Percentiles rank a stretch among this genome's conserved stretches.
phyloP scores from a whole-genome alignment of 2,888 invertebrate species.

The Chromoteleia sp. region DNA sequence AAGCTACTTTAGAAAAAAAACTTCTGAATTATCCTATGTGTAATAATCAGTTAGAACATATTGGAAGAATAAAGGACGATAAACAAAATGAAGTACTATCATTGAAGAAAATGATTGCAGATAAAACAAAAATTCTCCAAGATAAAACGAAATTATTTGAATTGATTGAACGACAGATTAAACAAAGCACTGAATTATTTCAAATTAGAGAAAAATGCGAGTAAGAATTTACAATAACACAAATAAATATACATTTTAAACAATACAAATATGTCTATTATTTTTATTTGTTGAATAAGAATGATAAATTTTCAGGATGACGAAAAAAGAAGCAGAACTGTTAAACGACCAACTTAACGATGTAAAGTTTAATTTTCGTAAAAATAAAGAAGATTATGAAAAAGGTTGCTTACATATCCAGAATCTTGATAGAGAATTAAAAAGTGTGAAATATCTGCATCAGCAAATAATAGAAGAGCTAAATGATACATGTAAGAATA shows the following conservation, averaged over 20 bases:
- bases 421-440: constrained; percentile 21
- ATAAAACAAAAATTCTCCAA: constrained; percentile 4
- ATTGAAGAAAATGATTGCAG: constrained; percentile 13
- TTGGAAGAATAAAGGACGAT: constrained; percentile 15
- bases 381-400: not conserved
- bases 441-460: not conserved
- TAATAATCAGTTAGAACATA: constrained; percentile 25
- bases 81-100: constrained; percentile 16
- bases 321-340: not conserved
- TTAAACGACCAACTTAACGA: constrained; percentile 1
- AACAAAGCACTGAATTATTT: constrained; percentile 6
- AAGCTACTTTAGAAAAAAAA: constrained; percentile 16
- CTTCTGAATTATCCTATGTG: constrained; percentile 16
- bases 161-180: constrained; percentile 9
- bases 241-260: not conserved
- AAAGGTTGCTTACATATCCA: constrained; percentile 1
- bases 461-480: constrained; percentile 4
- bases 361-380: not conserved
- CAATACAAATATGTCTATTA: not conserved
- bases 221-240: constrained; percentile 7
- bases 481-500: not conserved
- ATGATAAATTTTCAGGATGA: not conserved
- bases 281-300: not conserved
- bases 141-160: constrained; percentile 22
- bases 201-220: constrained; percentile 18